Conservation (phyloP, 2,888 invertebrate species). For the Melitaea athalia region DNA sequence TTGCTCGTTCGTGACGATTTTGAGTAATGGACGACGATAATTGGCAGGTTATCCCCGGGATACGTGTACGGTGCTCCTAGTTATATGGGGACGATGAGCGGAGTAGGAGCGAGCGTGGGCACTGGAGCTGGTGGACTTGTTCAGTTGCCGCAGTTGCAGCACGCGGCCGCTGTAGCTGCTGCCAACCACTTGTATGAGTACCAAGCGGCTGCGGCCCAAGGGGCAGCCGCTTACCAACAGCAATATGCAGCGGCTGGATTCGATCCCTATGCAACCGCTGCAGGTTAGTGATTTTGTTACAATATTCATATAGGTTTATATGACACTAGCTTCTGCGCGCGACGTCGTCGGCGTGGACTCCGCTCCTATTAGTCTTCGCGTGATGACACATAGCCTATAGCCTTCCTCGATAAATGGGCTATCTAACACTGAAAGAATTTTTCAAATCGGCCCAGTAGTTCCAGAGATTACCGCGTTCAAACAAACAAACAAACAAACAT, state of each 20-base stretch:
- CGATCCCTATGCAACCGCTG: conserved; percentile 88
- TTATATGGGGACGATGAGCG: conserved; percentile 89
- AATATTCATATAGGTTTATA: not conserved
- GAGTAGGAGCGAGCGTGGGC: conserved; percentile 73
- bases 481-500: too few species aligned
- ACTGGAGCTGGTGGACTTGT: conserved; percentile 86
- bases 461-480: too few species aligned
- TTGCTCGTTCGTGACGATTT: conserved; percentile 20
- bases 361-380: too few species aligned
- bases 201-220: conserved; percentile 88
- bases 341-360: too few species aligned
- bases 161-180: conserved; percentile 89
- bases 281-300: conserved; percentile 74
- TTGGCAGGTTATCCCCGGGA: conserved; percentile 81
- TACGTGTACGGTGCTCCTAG: conserved; percentile 90
- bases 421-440: too few species aligned
- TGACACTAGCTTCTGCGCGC: too few species aligned
- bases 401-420: too few species aligned
- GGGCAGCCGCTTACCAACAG: conserved; percentile 86
- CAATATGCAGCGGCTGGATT: conserved; percentile 89
- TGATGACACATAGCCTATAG: too few species aligned
- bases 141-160: conserved; percentile 86
- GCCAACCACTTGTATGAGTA: conserved; percentile 93
- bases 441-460: too few species aligned
- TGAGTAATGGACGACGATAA: conserved; percentile 39